phyloP scores from a whole-genome alignment of 2,888 invertebrate genomes.

The Catocala sponsa region DNA sequence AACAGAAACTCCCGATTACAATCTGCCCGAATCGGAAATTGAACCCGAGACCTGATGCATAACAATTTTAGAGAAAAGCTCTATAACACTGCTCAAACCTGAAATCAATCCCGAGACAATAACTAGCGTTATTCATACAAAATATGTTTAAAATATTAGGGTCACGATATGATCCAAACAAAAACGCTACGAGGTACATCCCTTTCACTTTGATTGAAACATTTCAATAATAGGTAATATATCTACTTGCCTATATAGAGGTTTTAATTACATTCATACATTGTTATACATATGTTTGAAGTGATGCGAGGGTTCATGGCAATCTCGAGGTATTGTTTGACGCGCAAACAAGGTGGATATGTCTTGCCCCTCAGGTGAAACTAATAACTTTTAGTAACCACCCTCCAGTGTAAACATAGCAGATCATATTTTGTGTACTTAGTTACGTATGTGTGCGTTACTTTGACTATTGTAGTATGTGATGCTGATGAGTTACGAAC shows the following conservation, averaged over 20 bases:
- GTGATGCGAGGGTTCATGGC: slow-evolving; percentile 61
- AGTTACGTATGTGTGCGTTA: background rate
- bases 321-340: slow-evolving; percentile 78
- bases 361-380: slow-evolving; percentile 78
- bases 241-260: slow-evolving; percentile 14
- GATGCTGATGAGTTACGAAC: background rate
- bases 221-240: background rate
- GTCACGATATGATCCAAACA: no score
- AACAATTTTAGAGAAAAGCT: no score
- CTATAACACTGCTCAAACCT: no score
- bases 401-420: slow-evolving; percentile 34
- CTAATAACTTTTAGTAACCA: slow-evolving; percentile 70
- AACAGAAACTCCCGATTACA: no score
- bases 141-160: no score
- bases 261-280: slow-evolving; percentile 45
- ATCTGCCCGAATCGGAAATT: no score
- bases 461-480: slow-evolving; percentile 1
- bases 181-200: no score
- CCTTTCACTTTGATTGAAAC: no score
- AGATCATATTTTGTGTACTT: slow-evolving; percentile 17
- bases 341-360: slow-evolving; percentile 65
- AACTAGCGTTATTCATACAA: no score
- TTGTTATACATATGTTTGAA: slow-evolving; percentile 24
- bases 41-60: no score
- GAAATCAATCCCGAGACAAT: no score